Base-by-base conservation (phyloP, 1,140 invertebrate species). In the Drosophila lacteicornis region DNA sequence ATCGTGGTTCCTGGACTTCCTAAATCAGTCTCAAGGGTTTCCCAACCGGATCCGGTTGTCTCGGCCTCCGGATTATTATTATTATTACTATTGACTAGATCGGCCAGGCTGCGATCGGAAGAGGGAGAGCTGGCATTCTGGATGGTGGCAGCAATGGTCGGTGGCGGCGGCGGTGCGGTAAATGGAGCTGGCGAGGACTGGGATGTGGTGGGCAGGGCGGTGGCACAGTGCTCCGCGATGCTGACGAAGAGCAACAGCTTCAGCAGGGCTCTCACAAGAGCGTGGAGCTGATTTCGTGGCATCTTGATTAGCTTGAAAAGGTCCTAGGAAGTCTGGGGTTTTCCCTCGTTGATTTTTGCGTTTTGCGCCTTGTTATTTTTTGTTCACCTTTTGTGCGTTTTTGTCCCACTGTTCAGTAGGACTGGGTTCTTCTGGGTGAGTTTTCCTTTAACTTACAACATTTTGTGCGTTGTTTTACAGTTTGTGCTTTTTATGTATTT, bases 1-100 rank as follows among this genome's bases (percentile, higher is more conserved):
- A 59, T 33, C 13, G 43, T 49, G n/a, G 66, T 73, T 45, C 45
- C 69, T 60, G 75, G 60, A 12, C 66, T 80, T 25, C 53, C 53
- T 43, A 76, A 84, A 49, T 91, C 91, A 92, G 86, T 91, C 82
- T 92, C 91, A 82, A 80, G 66, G 46, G 80, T 79, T 80, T 82
- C 91, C 80, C 79, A 84, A 56, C 82, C 84, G 25, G 69, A 80
- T 47, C 66, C 81, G 25, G 60, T 79, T 43, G 68, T 78, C 13
- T 58, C 75, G n/a, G 70, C 67, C 46, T 80, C 75, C 59, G 61
- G 67, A 49, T 85, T 56, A 40, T 55, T 55, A 25, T 22, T 22
- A 11, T 40, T 55, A 53, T 53, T 55, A 38, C 11, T 13, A 38
- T 53, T 83, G 80, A 74, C 78, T 59, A 90, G 87, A 88, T 86